Conservation (phyloP, 2,888 invertebrate species). For the Teleiodes luculella region DNA sequence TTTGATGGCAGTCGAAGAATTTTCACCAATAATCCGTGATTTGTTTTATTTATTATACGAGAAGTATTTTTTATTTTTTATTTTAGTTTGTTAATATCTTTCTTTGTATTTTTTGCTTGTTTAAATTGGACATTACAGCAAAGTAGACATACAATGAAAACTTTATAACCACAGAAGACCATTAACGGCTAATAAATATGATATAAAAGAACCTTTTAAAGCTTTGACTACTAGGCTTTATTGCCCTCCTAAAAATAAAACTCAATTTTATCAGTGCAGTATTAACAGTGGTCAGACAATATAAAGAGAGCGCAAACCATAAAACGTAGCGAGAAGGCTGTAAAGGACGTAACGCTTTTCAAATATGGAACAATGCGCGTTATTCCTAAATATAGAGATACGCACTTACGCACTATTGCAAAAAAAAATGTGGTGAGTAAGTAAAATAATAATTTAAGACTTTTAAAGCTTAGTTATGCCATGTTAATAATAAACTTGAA, state of each 20-base stretch:
- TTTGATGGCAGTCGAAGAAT: too few relatives aligned
- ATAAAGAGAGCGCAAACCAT: not conserved
- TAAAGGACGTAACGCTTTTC: not conserved
- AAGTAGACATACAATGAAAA: not conserved
- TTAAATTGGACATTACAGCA: not conserved
- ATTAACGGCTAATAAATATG: constrained; percentile 3
- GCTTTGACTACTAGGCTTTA: constrained; percentile 5
- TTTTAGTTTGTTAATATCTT: too few relatives aligned
- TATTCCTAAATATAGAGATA: constrained; percentile 2
- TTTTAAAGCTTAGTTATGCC: too few relatives aligned
- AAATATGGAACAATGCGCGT: not conserved
- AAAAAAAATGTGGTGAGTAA: constrained; percentile 3
- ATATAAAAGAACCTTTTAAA: not conserved
- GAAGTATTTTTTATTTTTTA: too few relatives aligned
- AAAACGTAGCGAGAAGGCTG: not conserved
- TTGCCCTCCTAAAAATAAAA: constrained; percentile 3
- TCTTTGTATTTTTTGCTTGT: too few relatives aligned
- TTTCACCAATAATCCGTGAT: too few relatives aligned
- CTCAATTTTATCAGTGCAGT: not conserved
- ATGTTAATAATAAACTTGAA: too few relatives aligned
- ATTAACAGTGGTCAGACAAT: not conserved
- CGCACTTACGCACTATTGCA: not conserved
- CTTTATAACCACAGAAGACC: constrained; percentile 1
- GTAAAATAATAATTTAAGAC: too few relatives aligned
- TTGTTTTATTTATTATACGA: too few relatives aligned